A percentile compares a stretch with the other conserved stretches of the same genome.
Conservation (phyloP, 1,140 invertebrate genomes). For the Proctacanthus coquilletti region DNA sequence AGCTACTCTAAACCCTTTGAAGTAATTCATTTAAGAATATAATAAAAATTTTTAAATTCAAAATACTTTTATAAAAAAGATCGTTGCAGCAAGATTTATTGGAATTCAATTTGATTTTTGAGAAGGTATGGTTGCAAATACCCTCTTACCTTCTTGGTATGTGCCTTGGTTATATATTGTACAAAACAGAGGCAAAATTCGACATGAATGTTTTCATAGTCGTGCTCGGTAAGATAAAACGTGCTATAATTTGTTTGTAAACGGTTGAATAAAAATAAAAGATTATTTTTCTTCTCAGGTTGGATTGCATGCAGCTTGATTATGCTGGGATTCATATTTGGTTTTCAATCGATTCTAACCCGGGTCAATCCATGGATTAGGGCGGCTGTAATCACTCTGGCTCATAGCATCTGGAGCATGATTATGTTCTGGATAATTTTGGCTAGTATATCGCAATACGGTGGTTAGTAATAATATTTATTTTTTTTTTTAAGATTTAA, state of each 20-base stretch:
- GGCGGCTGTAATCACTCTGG: not conserved
- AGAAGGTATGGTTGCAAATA: conserved; percentile 31
- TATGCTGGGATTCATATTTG: not conserved
- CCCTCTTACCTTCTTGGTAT: conserved; percentile 32
- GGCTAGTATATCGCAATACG: conserved; percentile 2
- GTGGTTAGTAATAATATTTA: too few relatives aligned
- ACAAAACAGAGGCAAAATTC: conserved; percentile 21
- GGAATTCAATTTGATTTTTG: conserved; percentile 17
- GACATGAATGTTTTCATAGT: conserved; percentile 22
- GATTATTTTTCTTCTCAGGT: conserved; percentile 5
- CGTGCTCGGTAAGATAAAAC: conserved; percentile 7
- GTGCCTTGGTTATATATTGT: conserved; percentile 27
- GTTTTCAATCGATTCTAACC: not conserved
- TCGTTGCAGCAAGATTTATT: not conserved
- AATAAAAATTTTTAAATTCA: not conserved
- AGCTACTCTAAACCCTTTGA: not conserved
- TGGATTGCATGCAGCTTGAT: conserved; percentile 5
- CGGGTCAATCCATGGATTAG: not conserved
- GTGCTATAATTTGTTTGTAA: conserved; percentile 1
- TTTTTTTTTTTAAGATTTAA: too few relatives aligned
- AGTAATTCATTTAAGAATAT: not conserved
- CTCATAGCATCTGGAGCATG: conserved; percentile 4
- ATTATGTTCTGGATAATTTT: conserved; percentile 5
- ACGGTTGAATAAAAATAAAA: conserved; percentile 2
- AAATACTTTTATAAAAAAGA: not conserved